Percentiles rank a stretch among this genome's conserved stretches.
Conservation (phyloP, 2,888 invertebrate species). For the Volucella inflata region DNA sequence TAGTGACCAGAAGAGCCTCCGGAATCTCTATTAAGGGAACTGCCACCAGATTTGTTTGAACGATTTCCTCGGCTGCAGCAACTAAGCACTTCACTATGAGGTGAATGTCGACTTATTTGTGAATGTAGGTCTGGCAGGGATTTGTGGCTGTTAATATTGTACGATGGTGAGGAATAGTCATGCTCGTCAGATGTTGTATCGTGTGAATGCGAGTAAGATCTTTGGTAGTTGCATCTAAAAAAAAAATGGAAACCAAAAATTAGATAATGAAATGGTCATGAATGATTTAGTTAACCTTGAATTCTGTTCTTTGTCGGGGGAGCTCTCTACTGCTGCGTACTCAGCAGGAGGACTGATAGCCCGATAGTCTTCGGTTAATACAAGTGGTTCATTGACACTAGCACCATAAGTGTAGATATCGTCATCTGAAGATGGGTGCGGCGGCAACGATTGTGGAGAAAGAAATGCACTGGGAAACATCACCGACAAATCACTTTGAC, state of each 20-base stretch:
- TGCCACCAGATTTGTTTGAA: constrained; percentile 85
- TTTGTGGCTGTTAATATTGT: constrained; percentile 90
- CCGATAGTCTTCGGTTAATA: constrained; percentile 84
- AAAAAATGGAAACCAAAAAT: constrained; percentile 28
- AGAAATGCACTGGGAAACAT: constrained; percentile 79
- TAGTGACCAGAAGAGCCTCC: constrained; percentile 93
- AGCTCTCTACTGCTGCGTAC: constrained; percentile 85
- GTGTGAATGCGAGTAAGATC: constrained; percentile 88
- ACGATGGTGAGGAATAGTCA: constrained; percentile 80
- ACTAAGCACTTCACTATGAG: constrained; percentile 83
- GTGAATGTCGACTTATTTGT: constrained; percentile 85
- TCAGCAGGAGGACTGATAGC: constrained; percentile 90
- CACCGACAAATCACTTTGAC: constrained; percentile 77
- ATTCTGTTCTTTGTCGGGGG: constrained; percentile 80
- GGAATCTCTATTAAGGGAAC: constrained; percentile 90
- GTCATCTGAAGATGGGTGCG: constrained; percentile 78
- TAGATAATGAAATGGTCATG: background rate
- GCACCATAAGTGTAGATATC: constrained; percentile 80
- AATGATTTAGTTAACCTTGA: constrained; percentile 78
- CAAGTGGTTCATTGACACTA: constrained; percentile 81
- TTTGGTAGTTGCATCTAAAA: constrained; percentile 83
- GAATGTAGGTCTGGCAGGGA: constrained; percentile 92
- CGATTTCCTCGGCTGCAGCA: constrained; percentile 84
- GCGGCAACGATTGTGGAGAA: constrained; percentile 81
- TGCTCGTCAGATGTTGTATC: constrained; percentile 86